These are phyloP conservation scores for Ictalurus furcatus DNA, from an alignment of 2,113 vertebrate genomes.

Conservation along the genomic window DNA sequence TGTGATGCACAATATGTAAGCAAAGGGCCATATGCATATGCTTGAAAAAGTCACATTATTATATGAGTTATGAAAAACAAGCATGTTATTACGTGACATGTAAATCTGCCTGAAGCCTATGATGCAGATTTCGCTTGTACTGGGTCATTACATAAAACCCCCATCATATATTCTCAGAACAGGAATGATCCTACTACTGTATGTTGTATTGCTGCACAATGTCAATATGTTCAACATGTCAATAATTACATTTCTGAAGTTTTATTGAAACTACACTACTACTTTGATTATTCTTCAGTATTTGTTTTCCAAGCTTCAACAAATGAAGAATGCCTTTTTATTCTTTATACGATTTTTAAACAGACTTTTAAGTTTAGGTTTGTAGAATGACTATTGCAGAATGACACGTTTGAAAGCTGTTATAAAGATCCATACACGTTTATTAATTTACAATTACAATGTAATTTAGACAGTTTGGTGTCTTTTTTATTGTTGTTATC, in stretches of 20 bases:
- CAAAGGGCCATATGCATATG: neutral
- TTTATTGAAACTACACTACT: neutral
- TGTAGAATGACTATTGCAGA: too few species aligned
- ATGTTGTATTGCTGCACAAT: neutral
- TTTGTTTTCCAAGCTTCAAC: neutral
- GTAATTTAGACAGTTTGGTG: too few species aligned
- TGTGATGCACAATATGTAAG: neutral
- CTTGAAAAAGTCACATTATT: neutral
- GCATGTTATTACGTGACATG: neutral
- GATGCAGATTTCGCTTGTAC: neutral
- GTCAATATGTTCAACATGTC: neutral
- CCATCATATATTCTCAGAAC: neutral
- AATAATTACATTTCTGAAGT: neutral
- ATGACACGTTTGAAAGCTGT: too few species aligned
- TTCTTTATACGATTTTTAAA: neutral
- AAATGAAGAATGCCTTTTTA: neutral
- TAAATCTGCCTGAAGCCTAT: neutral
- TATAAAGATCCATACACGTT: too few species aligned
- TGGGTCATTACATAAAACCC: neutral
- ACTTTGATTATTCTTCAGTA: neutral
- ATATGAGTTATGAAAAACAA: neutral
- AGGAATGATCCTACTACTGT: neutral
- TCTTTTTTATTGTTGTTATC: too few species aligned
- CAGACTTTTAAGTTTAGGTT: too few species aligned
- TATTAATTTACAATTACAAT: too few species aligned